Evolutionary conservation across 2,888 invertebrate species (phyloP).

Genomic region (Scaptomyza reducta): DNA sequence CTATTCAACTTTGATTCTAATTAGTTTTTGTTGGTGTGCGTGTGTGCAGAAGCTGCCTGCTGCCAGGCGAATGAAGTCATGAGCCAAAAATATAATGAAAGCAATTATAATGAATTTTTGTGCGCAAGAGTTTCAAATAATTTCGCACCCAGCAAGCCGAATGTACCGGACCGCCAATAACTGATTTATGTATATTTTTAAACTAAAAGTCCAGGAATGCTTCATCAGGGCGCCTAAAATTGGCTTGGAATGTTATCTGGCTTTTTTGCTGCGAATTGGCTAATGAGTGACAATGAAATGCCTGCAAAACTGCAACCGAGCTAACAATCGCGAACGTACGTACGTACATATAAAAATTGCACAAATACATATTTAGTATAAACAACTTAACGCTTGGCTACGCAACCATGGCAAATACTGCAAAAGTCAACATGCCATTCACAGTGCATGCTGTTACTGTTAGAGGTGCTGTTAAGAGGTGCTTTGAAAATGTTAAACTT

Average conservation of each 20-base stretch:
- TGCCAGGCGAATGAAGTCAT: slow-evolving; percentile 75
- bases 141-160: slow-evolving; percentile 16
- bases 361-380: slow-evolving; percentile 10
- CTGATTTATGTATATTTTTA: slow-evolving; percentile 1
- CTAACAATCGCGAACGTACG: slow-evolving; percentile 28
- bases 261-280: slow-evolving; percentile 18
- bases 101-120: slow-evolving; percentile 63
- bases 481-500: too few species aligned
- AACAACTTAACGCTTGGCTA: slow-evolving; percentile 72
- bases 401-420: slow-evolving; percentile 66
- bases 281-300: slow-evolving; percentile 44
- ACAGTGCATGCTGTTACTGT: slow-evolving; percentile 15
- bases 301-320: slow-evolving; percentile 42
- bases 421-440: slow-evolving; percentile 19
- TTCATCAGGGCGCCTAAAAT: slow-evolving; percentile 51
- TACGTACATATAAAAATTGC: not conserved
- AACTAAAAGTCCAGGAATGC: not conserved
- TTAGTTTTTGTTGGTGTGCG: slow-evolving; percentile 34
- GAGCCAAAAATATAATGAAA: slow-evolving; percentile 76
- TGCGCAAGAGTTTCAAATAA: slow-evolving; percentile 73
- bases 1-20: slow-evolving; percentile 74
- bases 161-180: not conserved
- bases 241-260: slow-evolving; percentile 16
- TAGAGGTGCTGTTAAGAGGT: not conserved
- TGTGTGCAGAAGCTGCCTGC: slow-evolving; percentile 26